phyloP scores from a whole-genome alignment of 1,140 invertebrate species.

The Drosophila pallidifrons region DNA sequence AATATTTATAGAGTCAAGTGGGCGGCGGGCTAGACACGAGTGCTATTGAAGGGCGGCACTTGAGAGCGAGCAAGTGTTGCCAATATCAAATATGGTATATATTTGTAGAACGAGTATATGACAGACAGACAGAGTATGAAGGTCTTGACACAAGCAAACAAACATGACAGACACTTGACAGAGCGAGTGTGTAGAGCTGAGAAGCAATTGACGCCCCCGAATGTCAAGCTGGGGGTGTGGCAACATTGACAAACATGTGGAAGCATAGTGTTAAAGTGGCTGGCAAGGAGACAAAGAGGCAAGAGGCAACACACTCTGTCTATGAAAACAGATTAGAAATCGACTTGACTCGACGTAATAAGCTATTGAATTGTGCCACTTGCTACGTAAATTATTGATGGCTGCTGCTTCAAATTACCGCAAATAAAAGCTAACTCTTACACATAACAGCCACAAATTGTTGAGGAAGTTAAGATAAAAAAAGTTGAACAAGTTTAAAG shows the following conservation, averaged over 20 bases:
- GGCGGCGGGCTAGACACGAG: constrained; percentile 19
- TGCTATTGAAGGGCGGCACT: constrained; percentile 2
- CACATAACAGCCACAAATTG: not conserved
- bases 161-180: constrained; percentile 68
- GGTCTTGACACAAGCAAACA: constrained; percentile 71
- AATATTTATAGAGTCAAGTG: constrained; percentile 26
- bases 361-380: constrained; percentile 26
- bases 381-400: constrained; percentile 32
- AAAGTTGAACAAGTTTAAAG: not conserved
- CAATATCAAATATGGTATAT: constrained; percentile 39
- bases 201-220: constrained; percentile 23
- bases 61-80: constrained; percentile 54
- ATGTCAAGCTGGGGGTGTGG: constrained; percentile 23
- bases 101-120: constrained; percentile 35
- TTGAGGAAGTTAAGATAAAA: not conserved
- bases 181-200: not conserved
- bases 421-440: constrained; percentile 4
- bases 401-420: constrained; percentile 14
- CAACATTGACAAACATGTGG: constrained; percentile 35
- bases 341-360: constrained; percentile 29
- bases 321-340: constrained; percentile 48
- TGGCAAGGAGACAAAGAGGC: too few species aligned
- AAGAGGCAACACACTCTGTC: not conserved
- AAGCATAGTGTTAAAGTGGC: constrained; percentile 1
- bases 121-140: constrained; percentile 49